Conservation (phyloP, 2,888 invertebrate genomes). For the Rhabditoides inermis region DNA sequence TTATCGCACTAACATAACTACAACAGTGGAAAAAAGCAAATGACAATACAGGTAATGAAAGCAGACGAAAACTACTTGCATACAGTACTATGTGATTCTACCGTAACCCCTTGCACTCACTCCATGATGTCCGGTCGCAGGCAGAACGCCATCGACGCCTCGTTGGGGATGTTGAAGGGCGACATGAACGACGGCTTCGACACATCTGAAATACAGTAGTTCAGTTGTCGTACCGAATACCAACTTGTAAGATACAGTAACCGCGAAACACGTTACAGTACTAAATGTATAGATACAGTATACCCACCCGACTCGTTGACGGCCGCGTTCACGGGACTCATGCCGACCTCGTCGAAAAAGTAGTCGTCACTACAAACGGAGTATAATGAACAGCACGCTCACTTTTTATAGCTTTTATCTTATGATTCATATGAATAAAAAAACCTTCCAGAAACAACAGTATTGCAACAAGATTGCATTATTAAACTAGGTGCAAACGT, state of each 20-base stretch:
- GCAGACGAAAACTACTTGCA: slow-evolving; percentile 22
- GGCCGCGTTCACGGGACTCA: slow-evolving; percentile 20
- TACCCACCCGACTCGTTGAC: neutral
- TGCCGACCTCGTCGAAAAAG: slow-evolving; percentile 36
- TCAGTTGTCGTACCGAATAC: too few relatives aligned
- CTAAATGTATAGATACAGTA: too few relatives aligned
- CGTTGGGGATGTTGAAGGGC: slow-evolving; percentile 38
- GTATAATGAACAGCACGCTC: too few relatives aligned
- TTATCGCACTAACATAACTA: too few relatives aligned
- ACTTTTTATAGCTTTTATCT: too few relatives aligned
- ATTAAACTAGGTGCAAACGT: too few relatives aligned
- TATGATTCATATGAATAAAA: too few relatives aligned
- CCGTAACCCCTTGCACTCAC: slow-evolving; percentile 31
- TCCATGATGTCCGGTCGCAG: slow-evolving; percentile 54
- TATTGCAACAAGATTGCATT: too few relatives aligned
- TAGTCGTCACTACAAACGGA: slow-evolving; percentile 19
- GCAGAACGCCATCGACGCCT: slow-evolving; percentile 33
- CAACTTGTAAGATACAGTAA: neutral
- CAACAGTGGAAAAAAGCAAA: slow-evolving; percentile 20
- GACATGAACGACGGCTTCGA: slow-evolving; percentile 14
- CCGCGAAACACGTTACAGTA: too few relatives aligned
- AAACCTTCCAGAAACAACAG: too few relatives aligned
- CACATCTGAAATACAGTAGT: too few relatives aligned
- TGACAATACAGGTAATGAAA: slow-evolving; percentile 17
- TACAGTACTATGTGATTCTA: too few relatives aligned